These are phyloP conservation scores for Lapara coniferarum DNA, from an alignment of 2,888 invertebrate genomes.

Conservation along the genomic window DNA sequence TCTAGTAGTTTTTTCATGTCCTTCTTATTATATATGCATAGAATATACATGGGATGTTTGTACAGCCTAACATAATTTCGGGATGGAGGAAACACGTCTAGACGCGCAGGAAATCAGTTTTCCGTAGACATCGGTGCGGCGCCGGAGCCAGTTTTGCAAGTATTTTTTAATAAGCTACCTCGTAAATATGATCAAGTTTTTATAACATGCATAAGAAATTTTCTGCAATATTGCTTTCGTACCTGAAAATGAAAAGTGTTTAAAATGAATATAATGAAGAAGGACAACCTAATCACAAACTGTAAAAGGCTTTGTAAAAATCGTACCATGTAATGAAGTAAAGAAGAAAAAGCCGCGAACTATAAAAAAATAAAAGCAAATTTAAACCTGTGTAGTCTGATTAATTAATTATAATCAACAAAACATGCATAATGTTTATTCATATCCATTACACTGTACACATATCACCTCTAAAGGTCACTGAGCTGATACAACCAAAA, in stretches of 20 bases:
- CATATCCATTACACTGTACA: too few relatives aligned
- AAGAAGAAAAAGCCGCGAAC: too few relatives aligned
- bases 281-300: too few relatives aligned
- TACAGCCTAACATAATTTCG: conserved; percentile 51
- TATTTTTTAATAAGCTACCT: conserved; percentile 15
- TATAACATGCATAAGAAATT: conserved; percentile 21
- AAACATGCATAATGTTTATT: too few relatives aligned
- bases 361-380: too few relatives aligned
- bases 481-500: neutral
- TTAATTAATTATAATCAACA: too few relatives aligned
- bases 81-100: conserved; percentile 65
- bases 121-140: conserved; percentile 45
- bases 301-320: too few relatives aligned
- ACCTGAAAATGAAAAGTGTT: neutral
- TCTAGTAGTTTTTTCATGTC: too few relatives aligned
- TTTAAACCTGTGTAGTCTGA: too few relatives aligned
- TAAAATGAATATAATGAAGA: too few relatives aligned
- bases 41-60: conserved; percentile 17
- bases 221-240: neutral
- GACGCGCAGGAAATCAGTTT: conserved; percentile 76
- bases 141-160: conserved; percentile 15
- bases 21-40: conserved; percentile 14
- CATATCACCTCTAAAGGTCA: neutral
- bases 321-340: too few relatives aligned
- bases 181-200: conserved; percentile 9